A percentile compares a stretch with the other conserved stretches of the same genome.
Conservation (phyloP, 2,888 invertebrate species). For the Microchrysa polita region DNA sequence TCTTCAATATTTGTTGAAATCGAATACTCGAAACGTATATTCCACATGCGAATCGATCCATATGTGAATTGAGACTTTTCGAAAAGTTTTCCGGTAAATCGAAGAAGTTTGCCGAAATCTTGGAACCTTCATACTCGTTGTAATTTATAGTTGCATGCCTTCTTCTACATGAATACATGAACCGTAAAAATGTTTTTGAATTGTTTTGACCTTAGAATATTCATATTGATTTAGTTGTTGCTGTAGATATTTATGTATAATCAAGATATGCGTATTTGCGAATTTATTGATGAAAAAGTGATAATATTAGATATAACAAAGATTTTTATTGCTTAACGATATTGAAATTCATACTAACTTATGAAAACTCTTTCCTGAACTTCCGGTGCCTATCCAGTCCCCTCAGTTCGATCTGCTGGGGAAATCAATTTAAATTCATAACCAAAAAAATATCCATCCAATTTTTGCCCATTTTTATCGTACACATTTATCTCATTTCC, state of each 20-base stretch:
- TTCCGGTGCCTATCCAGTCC: neutral
- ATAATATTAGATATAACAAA: neutral
- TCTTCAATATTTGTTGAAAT: too few species aligned
- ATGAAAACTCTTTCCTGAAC: neutral
- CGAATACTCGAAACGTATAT: too few species aligned
- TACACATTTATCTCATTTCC: slow-evolving; percentile 5
- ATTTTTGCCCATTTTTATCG: neutral
- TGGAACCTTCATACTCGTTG: too few species aligned
- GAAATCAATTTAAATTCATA: slow-evolving; percentile 4
- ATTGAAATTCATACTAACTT: neutral
- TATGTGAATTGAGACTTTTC: neutral
- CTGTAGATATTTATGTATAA: too few species aligned
- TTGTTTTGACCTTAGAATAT: too few species aligned
- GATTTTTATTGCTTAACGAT: neutral
- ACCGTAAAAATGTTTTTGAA: too few species aligned
- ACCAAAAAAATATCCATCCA: neutral
- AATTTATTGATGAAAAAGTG: neutral
- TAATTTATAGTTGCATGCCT: too few species aligned
- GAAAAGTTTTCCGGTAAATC: neutral
- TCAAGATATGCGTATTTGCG: neutral
- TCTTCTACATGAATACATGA: too few species aligned
- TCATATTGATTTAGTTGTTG: too few species aligned
- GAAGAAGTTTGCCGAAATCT: too few species aligned
- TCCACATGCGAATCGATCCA: neutral
- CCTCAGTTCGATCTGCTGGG: neutral